Conservation (phyloP, 2,888 invertebrate genomes). For the Eilema caniola region DNA sequence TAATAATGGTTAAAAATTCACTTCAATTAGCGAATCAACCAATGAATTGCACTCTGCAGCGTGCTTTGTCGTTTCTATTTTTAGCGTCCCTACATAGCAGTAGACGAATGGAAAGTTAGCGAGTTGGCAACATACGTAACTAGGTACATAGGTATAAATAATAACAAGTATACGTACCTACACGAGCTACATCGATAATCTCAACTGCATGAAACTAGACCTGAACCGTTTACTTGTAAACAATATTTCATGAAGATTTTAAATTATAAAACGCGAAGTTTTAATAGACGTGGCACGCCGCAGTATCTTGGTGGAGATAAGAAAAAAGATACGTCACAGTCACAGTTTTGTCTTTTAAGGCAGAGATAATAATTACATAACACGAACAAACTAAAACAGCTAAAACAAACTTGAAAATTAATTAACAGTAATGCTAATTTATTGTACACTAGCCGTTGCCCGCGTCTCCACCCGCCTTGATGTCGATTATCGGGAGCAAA, state of each 20-base stretch:
- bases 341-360: background rate
- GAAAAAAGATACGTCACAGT: slow-evolving; percentile 13
- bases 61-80: slow-evolving; percentile 77
- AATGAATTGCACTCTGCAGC: slow-evolving; percentile 70
- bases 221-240: slow-evolving; percentile 14
- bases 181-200: slow-evolving; percentile 27
- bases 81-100: slow-evolving; percentile 71
- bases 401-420: background rate
- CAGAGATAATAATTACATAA: background rate
- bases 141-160: slow-evolving; percentile 26
- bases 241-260: slow-evolving; percentile 15
- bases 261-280: slow-evolving; percentile 14
- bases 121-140: slow-evolving; percentile 74
- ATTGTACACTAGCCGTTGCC: background rate
- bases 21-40: slow-evolving; percentile 55
- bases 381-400: background rate
- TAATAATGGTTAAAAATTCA: slow-evolving; percentile 13
- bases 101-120: slow-evolving; percentile 82
- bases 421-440: background rate
- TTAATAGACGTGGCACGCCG: slow-evolving; percentile 10
- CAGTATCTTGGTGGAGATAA: slow-evolving; percentile 15
- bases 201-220: slow-evolving; percentile 21
- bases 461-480: too few species aligned
- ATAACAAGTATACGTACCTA: slow-evolving; percentile 25
- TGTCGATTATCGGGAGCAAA: too few species aligned